Conservation (phyloP, 35 echinoderm and acorn worm genomes). For the Heliocidaris tuberculata region DNA sequence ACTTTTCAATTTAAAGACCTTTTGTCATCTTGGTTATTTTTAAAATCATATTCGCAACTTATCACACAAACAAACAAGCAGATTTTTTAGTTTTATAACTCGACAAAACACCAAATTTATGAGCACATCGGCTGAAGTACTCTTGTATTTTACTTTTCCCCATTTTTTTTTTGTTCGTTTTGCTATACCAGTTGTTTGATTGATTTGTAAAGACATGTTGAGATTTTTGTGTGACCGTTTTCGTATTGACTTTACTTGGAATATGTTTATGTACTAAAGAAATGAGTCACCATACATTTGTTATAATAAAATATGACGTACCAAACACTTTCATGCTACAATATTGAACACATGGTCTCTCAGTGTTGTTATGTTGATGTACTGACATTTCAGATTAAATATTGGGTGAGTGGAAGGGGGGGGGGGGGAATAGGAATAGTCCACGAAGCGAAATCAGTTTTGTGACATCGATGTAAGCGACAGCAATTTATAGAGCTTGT, state of each 20-base stretch:
- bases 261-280: neutral
- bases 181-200: neutral
- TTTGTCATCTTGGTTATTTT: too few relatives aligned
- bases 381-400: too few relatives aligned
- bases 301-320: neutral
- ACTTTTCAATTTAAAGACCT: too few relatives aligned
- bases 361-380: neutral
- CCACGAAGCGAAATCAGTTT: too few relatives aligned
- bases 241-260: neutral
- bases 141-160: neutral
- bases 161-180: neutral
- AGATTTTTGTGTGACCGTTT: neutral
- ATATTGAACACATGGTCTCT: neutral
- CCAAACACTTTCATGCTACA: conserved; percentile 1
- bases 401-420: too few relatives aligned
- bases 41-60: too few relatives aligned
- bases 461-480: too few relatives aligned
- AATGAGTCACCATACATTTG: neutral
- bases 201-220: neutral
- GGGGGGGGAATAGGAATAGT: too few relatives aligned
- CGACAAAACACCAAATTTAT: too few relatives aligned
- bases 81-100: too few relatives aligned
- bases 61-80: too few relatives aligned
- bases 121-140: neutral
- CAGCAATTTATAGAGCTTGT: too few relatives aligned